phyloP scores from a whole-genome alignment of 1,140 invertebrate species.

The Pectinophora gossypiella region DNA sequence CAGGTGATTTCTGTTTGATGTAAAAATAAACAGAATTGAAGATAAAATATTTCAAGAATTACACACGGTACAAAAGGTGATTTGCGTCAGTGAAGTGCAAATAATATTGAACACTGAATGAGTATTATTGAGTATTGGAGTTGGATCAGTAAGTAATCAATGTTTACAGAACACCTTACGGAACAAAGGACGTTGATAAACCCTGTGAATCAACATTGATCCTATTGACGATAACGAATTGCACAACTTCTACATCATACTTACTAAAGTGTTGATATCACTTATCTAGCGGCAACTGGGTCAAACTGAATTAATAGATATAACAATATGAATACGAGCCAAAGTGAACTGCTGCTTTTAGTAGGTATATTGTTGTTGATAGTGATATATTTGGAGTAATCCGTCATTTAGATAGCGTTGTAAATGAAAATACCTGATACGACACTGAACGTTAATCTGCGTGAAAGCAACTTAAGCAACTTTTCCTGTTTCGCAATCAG shows the following conservation, averaged over 20 bases:
- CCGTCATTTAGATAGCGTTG: constrained; percentile 21
- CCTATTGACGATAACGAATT: constrained; percentile 45
- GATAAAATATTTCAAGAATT: neutral
- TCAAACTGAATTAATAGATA: constrained; percentile 33
- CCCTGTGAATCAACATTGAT: constrained; percentile 32
- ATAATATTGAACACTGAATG: constrained; percentile 19
- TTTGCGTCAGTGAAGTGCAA: constrained; percentile 24
- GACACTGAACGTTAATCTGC: neutral
- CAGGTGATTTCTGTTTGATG: neutral
- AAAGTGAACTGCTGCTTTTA: neutral
- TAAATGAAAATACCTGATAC: constrained; percentile 15
- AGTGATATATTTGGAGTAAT: constrained; percentile 15
- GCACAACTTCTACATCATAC: constrained; percentile 46
- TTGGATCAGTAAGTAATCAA: constrained; percentile 14
- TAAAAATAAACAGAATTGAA: neutral
- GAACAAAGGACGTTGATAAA: constrained; percentile 18
- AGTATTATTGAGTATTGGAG: neutral
- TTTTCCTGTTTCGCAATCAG: neutral
- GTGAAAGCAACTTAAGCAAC: neutral
- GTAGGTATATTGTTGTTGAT: constrained; percentile 10
- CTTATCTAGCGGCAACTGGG: constrained; percentile 49
- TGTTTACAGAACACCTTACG: constrained; percentile 8
- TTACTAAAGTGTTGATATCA: constrained; percentile 40
- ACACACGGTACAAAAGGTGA: constrained; percentile 11
- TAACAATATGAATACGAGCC: constrained; percentile 9